Conservation (phyloP, 1,140 invertebrate genomes). For the Ptiloglossa arizonensis region DNA sequence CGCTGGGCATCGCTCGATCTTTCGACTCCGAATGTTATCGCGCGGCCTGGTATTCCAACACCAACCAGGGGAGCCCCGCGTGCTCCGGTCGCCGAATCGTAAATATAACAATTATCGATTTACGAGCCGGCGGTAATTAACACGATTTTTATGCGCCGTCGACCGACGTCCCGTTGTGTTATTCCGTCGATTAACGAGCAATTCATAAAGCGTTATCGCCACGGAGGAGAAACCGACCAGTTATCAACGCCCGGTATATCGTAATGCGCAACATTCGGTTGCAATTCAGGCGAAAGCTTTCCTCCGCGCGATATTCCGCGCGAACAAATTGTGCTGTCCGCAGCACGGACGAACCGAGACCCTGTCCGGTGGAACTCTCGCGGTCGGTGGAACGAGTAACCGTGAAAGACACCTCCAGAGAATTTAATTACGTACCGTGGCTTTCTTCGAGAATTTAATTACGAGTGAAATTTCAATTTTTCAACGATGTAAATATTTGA, state of each 20-base stretch:
- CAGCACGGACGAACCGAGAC: no score
- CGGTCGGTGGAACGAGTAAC: no score
- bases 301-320: background rate
- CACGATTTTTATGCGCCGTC: conserved; percentile 36
- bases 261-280: conserved; percentile 24
- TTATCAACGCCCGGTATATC: conserved; percentile 16
- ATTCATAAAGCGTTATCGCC: conserved; percentile 41
- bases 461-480: no score
- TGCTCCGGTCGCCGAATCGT: conserved; percentile 35
- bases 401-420: no score
- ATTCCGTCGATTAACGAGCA: conserved; percentile 30
- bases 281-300: background rate
- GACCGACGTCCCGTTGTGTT: conserved; percentile 20
- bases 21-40: conserved; percentile 57
- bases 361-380: background rate
- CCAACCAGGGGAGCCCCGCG: conserved; percentile 18
- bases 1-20: conserved; percentile 47
- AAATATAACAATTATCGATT: conserved; percentile 62
- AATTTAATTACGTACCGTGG: no score
- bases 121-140: conserved; percentile 49
- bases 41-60: conserved; percentile 40
- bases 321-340: background rate
- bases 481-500: no score
- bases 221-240: background rate
- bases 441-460: no score